Conservation (phyloP, 1,140 invertebrate genomes). For the Bombus sylvicola region DNA sequence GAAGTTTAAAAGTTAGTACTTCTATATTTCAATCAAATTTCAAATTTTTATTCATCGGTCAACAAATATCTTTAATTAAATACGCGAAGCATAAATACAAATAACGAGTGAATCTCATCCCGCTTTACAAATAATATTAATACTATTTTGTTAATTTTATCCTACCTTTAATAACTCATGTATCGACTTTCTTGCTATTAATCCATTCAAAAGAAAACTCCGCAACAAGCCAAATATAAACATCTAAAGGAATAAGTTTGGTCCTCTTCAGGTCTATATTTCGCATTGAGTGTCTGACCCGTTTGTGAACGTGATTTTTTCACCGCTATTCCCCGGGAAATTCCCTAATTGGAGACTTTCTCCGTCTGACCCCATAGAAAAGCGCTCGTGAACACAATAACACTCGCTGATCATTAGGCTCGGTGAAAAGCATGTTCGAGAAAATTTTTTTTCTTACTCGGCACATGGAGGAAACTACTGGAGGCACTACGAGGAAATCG, state of each 20-base stretch:
- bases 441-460: background rate
- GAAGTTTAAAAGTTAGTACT: too few species aligned
- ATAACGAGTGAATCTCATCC: too few species aligned
- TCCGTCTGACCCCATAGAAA: background rate
- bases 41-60: too few species aligned
- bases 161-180: background rate
- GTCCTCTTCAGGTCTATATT: background rate
- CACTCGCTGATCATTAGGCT: conserved; percentile 23
- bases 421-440: conserved; percentile 1
- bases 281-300: background rate
- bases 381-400: conserved; percentile 9
- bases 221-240: conserved; percentile 10
- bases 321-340: background rate
- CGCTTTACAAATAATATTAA: too few species aligned
- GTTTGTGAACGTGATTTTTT: conserved; percentile 21
- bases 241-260: background rate
- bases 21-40: too few species aligned
- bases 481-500: background rate
- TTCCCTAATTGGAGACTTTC: conserved; percentile 37
- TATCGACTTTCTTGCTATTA: background rate
- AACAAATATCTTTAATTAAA: too few species aligned
- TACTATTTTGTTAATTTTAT: background rate
- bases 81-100: too few species aligned
- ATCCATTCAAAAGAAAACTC: background rate
- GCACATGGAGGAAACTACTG: too few species aligned